Evolutionary conservation across 2,113 vertebrate genomes (phyloP).

Genomic region (Girardinichthys multiradiatus): DNA sequence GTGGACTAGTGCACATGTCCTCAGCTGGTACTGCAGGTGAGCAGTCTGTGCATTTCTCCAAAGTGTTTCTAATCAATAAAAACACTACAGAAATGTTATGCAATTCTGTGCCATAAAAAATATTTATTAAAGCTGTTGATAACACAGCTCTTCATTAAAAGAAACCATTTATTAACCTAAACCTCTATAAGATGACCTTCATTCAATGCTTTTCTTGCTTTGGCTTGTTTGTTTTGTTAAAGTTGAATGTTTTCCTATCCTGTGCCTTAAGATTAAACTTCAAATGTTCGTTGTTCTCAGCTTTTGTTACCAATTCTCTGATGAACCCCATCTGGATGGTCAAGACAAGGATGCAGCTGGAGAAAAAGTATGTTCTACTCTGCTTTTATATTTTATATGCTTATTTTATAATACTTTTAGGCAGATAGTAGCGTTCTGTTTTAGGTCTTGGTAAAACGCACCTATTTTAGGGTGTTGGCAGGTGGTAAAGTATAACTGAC

Average conservation of each 20-base stretch:
- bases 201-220: too few relatives aligned
- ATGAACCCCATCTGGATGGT: slow-evolving; percentile 99
- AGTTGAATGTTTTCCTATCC: too few relatives aligned
- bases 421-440: background rate
- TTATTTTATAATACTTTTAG: background rate
- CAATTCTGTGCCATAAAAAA: background rate
- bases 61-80: background rate
- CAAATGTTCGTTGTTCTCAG: slow-evolving; percentile 70
- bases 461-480: slow-evolving; percentile 1
- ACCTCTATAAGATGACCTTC: too few relatives aligned
- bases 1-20: slow-evolving; percentile 90
- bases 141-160: too few relatives aligned
- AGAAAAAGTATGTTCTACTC: slow-evolving; percentile 84
- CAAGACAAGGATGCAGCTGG: slow-evolving; percentile 97
- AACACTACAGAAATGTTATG: background rate
- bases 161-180: background rate
- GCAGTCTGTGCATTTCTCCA: background rate
- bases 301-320: slow-evolving; percentile 94
- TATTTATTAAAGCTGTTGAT: background rate
- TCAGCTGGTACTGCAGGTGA: slow-evolving; percentile 95
- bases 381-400: background rate
- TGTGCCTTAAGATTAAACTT: too few relatives aligned
- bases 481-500: slow-evolving; percentile 19
- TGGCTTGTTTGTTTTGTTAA: too few relatives aligned
- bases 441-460: background rate